Evolutionary conservation across 2,888 invertebrate genomes (phyloP).

Genomic region (Minunthozetes semirufus): DNA sequence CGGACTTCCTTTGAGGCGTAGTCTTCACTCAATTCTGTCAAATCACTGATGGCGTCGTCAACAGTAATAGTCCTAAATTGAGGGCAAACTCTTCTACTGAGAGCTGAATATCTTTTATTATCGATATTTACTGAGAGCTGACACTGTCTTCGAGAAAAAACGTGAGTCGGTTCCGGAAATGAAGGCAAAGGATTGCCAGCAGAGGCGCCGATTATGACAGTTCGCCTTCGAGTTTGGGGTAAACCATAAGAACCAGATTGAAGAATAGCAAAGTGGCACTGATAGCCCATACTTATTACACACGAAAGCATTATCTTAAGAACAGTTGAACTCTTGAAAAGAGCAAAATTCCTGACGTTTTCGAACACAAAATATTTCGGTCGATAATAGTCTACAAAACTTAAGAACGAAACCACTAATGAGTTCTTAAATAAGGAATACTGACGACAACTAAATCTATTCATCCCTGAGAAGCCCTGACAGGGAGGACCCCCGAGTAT

Average conservation of each 20-base stretch:
- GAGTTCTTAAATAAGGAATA: constrained; percentile 81
- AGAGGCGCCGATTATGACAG: constrained; percentile 72
- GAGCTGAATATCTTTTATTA: constrained; percentile 50
- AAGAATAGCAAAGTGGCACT: constrained; percentile 74
- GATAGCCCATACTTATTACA: constrained; percentile 74
- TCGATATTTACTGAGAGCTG: constrained; percentile 59
- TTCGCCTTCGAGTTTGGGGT: constrained; percentile 68
- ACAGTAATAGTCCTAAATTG: constrained; percentile 62
- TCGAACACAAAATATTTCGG: constrained; percentile 75
- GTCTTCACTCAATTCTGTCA: constrained; percentile 46
- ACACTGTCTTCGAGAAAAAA: constrained; percentile 61
- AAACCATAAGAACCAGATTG: constrained; percentile 81
- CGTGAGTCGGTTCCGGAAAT: constrained; percentile 72
- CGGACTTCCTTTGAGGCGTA: constrained; percentile 1
- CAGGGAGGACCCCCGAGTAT: constrained; percentile 81
- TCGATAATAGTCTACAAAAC: constrained; percentile 76
- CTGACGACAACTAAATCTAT: constrained; percentile 72
- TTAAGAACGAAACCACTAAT: constrained; percentile 68
- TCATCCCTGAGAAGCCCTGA: constrained; percentile 84
- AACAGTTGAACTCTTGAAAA: constrained; percentile 71
- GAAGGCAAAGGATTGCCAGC: constrained; percentile 66
- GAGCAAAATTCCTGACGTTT: constrained; percentile 77
- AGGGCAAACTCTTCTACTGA: not conserved
- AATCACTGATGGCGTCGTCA: constrained; percentile 72
- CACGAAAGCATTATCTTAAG: constrained; percentile 69